phyloP scores from a whole-genome alignment of 2,113 vertebrate species.

The Promerops cafer region DNA sequence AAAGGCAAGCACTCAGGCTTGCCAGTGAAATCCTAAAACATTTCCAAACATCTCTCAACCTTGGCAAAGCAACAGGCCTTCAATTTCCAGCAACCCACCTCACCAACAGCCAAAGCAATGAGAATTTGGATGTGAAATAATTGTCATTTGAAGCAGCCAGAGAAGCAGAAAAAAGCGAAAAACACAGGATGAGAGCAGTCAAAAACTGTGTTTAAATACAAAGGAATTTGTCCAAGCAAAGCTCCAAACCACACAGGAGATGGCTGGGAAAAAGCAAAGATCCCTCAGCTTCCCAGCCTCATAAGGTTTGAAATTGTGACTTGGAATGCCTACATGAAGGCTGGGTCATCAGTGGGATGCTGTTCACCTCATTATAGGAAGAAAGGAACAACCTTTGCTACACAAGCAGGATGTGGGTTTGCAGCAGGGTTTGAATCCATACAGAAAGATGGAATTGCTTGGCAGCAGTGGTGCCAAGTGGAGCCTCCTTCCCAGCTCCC shows the following conservation, averaged over 20 bases:
- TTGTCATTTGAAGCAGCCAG: background rate
- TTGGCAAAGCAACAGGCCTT: background rate
- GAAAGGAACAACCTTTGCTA: background rate
- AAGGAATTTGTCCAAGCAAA: background rate
- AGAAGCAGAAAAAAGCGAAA: background rate
- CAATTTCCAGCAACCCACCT: background rate
- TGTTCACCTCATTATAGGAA: background rate
- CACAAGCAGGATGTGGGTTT: background rate
- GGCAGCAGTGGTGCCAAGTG: background rate
- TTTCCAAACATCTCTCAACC: slow-evolving; percentile 7
- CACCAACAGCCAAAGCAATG: background rate
- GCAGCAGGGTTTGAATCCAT: background rate
- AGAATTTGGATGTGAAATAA: background rate
- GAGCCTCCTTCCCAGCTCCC: background rate
- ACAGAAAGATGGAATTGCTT: background rate
- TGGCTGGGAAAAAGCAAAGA: background rate
- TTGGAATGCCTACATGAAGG: background rate
- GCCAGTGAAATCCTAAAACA: background rate
- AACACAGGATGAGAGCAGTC: background rate
- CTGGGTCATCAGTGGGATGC: background rate
- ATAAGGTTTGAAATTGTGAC: background rate
- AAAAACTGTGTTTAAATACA: background rate
- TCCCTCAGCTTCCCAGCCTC: background rate
- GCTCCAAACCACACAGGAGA: background rate
- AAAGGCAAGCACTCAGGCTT: background rate